These are phyloP conservation scores for Poliocrania exsul DNA, from an alignment of 2,797 vertebrate species.

Conservation along the genomic window DNA sequence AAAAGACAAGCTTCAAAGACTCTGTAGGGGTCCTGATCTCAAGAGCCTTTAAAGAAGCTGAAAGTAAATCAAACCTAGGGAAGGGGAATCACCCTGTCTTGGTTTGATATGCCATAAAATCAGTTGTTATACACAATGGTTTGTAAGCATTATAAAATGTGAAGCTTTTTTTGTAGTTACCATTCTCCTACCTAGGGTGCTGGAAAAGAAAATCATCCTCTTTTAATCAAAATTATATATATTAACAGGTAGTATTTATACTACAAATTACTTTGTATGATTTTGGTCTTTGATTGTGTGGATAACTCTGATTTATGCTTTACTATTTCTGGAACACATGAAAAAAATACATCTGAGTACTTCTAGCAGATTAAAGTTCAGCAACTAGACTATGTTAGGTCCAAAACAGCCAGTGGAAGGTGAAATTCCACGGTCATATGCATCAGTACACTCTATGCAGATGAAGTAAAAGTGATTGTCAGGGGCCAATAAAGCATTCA, in stretches of 20 bases:
- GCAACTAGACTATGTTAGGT: neutral
- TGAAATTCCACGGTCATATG: neutral
- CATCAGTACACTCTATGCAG: neutral
- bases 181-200: neutral
- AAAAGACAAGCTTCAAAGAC: slow-evolving; percentile 67
- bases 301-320: neutral
- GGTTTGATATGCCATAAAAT: slow-evolving; percentile 39
- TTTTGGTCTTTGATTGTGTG: neutral
- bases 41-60: slow-evolving; percentile 67
- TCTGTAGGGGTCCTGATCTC: slow-evolving; percentile 66
- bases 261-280: neutral
- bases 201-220: neutral
- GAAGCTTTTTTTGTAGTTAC: slow-evolving; percentile 1
- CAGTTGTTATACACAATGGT: slow-evolving; percentile 30
- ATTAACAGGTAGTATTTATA: neutral
- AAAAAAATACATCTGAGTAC: neutral
- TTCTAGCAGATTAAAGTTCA: neutral
- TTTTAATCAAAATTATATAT: neutral
- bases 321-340: neutral
- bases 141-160: slow-evolving; percentile 3
- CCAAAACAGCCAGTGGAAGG: slow-evolving; percentile 1
- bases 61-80: slow-evolving; percentile 56
- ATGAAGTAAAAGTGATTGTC: slow-evolving; percentile 20
- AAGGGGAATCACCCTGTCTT: slow-evolving; percentile 23
- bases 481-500: slow-evolving; percentile 3